Base-by-base conservation (phyloP, 1,140 invertebrate genomes). In the Radopholus similis region DNA sequence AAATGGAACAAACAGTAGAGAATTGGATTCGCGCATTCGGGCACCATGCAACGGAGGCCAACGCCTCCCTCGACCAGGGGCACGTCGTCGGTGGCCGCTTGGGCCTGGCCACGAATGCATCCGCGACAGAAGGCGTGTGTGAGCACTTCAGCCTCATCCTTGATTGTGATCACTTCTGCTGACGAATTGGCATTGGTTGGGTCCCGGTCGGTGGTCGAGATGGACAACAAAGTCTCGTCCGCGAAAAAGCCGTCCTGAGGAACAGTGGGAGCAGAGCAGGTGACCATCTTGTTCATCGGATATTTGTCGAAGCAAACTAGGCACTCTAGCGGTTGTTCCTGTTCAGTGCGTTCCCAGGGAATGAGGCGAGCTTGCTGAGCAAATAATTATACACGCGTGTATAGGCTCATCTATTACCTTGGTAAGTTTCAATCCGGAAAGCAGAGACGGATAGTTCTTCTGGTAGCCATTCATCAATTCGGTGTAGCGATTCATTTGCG, bases 21-120 rank as follows among this genome's bases (percentile, higher is more conserved):
- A 47, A 72, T 71, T 35, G 70, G 71, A 63, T 72, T 74, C 44
- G 35, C 28, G 53, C 70, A 72, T 11, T 37, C 62, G 9, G 51
- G 58, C 6, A 49, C 54, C 68, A 72, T 71, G 54, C 70, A 72
- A 2, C 38, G 68, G n/a, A 72, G 47, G 0, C 70, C 70, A 21
- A 73, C 44, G 21, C 70, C 70, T 37, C 58, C 68, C 28, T 68
- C 42, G 6, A 65, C 69, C 23, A 71, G 44, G 23, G 69, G 69
- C 35, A 63, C 54, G 38, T 71, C 67, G 2, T 59, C 44, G 21
- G 49, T 54, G 8, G 69, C 69, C 15, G 69, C 69, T 32, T 32
- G 23, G 26, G 69, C 69, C 2, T 73, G 68, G 13, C 57, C 21
- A 3, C 57, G 37, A 18, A 71, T 53, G 34, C 69, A 71, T 2